Evolutionary conservation across 2,888 invertebrate species (phyloP).

Genomic region (Cyaniris semiargus): DNA sequence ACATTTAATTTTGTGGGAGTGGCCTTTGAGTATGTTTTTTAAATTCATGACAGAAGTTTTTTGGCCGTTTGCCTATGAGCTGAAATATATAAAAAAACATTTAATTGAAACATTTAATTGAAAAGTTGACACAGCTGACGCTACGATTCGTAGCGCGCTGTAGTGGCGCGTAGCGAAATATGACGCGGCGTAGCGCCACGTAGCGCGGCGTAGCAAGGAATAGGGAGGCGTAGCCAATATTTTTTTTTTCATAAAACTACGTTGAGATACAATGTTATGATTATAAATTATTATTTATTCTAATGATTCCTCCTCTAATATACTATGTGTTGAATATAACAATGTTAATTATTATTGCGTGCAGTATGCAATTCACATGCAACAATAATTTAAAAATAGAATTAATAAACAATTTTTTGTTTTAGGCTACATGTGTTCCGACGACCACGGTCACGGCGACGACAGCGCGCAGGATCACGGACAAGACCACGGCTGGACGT

Average conservation of each 20-base stretch:
- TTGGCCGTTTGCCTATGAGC: neutral
- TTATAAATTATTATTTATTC: neutral
- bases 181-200: neutral
- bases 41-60: neutral
- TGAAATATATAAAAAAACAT: too few relatives aligned
- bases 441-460: conserved; percentile 38
- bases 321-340: neutral
- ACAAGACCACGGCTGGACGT: conserved; percentile 55
- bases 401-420: conserved; percentile 43
- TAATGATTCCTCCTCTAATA: neutral
- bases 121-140: too few relatives aligned
- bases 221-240: neutral
- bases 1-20: neutral
- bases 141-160: too few relatives aligned
- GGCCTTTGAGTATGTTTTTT: neutral
- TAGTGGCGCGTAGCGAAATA: neutral
- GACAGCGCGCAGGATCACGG: conserved; percentile 34
- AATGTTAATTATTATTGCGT: neutral
- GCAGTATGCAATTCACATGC: neutral
- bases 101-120: too few relatives aligned
- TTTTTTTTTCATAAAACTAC: too few relatives aligned
- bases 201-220: neutral
- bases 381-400: neutral
- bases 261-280: neutral
- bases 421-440: conserved; percentile 52